Percentiles rank a stretch among this genome's conserved stretches.
Conservation (phyloP, 2,888 invertebrate species). For the Hydraecia micacea region DNA sequence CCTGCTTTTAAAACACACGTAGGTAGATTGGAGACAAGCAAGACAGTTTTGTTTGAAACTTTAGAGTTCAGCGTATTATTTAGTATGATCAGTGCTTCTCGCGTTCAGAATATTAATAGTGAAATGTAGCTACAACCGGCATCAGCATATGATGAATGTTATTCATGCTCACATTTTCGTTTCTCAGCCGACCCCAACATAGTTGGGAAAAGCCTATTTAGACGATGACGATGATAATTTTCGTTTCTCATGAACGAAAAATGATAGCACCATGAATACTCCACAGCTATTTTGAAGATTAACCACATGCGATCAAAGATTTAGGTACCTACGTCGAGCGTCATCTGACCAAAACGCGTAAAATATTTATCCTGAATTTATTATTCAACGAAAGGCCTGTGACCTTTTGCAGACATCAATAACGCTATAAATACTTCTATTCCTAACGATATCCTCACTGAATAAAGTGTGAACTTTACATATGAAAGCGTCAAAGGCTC, state of each 20-base stretch:
- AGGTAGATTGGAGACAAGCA: no score
- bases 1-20: no score
- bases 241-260: background rate
- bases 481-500: constrained; percentile 60
- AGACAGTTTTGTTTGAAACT: no score
- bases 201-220: no score
- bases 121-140: no score
- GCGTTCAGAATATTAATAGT: no score
- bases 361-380: constrained; percentile 26
- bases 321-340: background rate
- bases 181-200: no score
- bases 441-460: constrained; percentile 18
- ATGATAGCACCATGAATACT: no score
- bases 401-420: constrained; percentile 39
- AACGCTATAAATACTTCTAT: constrained; percentile 19
- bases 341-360: background rate
- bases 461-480: constrained; percentile 52
- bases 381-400: constrained; percentile 20
- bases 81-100: no score
- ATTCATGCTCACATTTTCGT: background rate
- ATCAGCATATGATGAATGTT: background rate
- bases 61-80: no score
- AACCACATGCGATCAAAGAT: background rate
- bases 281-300: background rate
- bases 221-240: no score